Conservation (phyloP, 2,888 invertebrate species). For the Epsilonema sp. region DNA sequence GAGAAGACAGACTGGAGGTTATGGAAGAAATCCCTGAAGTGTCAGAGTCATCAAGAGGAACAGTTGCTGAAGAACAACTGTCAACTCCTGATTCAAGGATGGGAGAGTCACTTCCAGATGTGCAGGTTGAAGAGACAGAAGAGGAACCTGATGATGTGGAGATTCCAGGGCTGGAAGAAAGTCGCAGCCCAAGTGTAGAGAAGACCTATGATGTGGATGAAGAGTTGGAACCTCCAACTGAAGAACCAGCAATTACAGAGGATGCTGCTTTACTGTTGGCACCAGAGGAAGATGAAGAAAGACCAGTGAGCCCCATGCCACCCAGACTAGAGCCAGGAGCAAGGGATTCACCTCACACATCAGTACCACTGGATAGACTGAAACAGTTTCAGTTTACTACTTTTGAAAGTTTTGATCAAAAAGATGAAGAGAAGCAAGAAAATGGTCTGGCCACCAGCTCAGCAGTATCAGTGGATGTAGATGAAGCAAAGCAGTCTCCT, state of each 20-base stretch:
- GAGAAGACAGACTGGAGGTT: too few relatives aligned
- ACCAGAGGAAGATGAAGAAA: constrained; percentile 14
- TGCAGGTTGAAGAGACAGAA: not conserved
- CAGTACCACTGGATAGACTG: too few relatives aligned
- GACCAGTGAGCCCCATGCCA: constrained; percentile 17
- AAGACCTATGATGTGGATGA: too few relatives aligned
- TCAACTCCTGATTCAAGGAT: not conserved
- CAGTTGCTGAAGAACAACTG: too few relatives aligned
- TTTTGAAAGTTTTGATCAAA: too few relatives aligned
- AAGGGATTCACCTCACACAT: too few relatives aligned
- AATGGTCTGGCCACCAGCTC: too few relatives aligned
- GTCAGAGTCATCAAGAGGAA: constrained; percentile 6
- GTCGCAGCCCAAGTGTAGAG: too few relatives aligned
- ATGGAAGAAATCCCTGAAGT: constrained; percentile 8
- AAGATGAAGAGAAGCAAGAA: too few relatives aligned
- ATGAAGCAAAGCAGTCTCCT: too few relatives aligned
- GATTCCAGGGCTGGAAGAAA: not conserved
- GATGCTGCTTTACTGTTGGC: constrained; percentile 12
- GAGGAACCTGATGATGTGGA: not conserved
- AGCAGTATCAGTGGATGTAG: too few relatives aligned
- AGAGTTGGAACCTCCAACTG: not conserved
- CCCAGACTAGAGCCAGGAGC: constrained; percentile 9
- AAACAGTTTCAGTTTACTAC: too few relatives aligned
- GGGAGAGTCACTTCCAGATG: not conserved
- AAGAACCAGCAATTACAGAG: not conserved